Percentiles rank a stretch among this genome's conserved stretches.
phyloP scores from a whole-genome alignment of 37 sponge, comb jelly and placozoan species.

The Spongia lamella region DNA sequence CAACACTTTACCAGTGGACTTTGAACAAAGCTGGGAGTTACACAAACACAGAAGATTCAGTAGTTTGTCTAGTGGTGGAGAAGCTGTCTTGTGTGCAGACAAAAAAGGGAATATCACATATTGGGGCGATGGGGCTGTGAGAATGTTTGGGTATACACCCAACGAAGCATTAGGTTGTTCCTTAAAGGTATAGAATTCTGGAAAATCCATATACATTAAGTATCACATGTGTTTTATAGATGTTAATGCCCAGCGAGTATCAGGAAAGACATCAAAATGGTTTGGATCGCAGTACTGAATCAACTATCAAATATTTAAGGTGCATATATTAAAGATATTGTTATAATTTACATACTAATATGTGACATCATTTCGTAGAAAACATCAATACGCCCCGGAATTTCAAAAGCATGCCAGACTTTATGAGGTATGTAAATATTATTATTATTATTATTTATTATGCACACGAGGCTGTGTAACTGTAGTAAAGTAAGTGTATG shows the following conservation, averaged over 20 bases:
- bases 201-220: background rate
- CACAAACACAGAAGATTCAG: too few relatives aligned
- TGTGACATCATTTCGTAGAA: slow-evolving; percentile 9
- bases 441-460: too few relatives aligned
- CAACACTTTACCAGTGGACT: too few relatives aligned
- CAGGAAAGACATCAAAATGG: slow-evolving; percentile 58
- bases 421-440: slow-evolving; percentile 22
- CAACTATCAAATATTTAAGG: slow-evolving; percentile 50
- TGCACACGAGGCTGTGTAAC: background rate
- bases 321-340: background rate
- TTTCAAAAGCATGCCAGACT: slow-evolving; percentile 72
- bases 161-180: slow-evolving; percentile 66
- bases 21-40: too few relatives aligned
- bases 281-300: slow-evolving; percentile 29
- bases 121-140: slow-evolving; percentile 62
- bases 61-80: background rate
- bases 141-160: slow-evolving; percentile 73
- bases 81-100: slow-evolving; percentile 70
- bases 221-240: too few relatives aligned
- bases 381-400: slow-evolving; percentile 59
- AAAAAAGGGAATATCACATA: slow-evolving; percentile 46
- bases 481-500: too few relatives aligned
- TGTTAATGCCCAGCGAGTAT: slow-evolving; percentile 54
- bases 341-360: background rate
- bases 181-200: slow-evolving; percentile 17